Conservation (phyloP, 1,140 invertebrate species). For the Mercenaria mercenaria region DNA sequence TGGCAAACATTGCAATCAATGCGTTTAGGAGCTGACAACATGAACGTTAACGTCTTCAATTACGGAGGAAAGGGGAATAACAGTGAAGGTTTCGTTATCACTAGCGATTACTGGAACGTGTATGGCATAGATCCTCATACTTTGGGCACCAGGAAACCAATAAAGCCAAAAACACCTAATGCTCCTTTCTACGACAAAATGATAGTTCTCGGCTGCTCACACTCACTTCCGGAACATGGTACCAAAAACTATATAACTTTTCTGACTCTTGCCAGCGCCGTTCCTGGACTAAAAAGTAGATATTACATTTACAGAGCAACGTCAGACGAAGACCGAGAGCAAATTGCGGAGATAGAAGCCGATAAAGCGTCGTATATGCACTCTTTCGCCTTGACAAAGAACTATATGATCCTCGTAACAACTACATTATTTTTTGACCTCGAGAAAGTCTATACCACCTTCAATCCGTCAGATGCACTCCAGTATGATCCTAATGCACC, state of each 20-base stretch:
- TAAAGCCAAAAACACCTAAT: conserved; percentile 36
- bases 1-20: conserved; percentile 74
- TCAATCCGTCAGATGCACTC: conserved; percentile 73
- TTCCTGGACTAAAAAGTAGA: conserved; percentile 67
- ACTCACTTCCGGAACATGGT: conserved; percentile 78
- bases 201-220: conserved; percentile 76
- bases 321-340: conserved; percentile 69
- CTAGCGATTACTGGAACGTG: conserved; percentile 81
- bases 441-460: conserved; percentile 69
- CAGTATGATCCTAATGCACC: conserved; percentile 71
- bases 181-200: conserved; percentile 61
- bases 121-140: conserved; percentile 76
- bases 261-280: conserved; percentile 72
- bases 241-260: conserved; percentile 76
- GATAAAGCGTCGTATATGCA: conserved; percentile 82
- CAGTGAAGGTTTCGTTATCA: conserved; percentile 72
- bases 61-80: conserved; percentile 51
- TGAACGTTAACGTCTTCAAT: conserved; percentile 81
- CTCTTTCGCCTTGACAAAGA: conserved; percentile 79
- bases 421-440: conserved; percentile 79
- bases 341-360: conserved; percentile 75
- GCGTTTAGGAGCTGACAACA: conserved; percentile 79
- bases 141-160: conserved; percentile 68
- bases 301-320: conserved; percentile 75
- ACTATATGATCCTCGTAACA: conserved; percentile 79